Evolutionary conservation across 2,888 invertebrate species (phyloP).

Genomic region (Nemurella pictetii): DNA sequence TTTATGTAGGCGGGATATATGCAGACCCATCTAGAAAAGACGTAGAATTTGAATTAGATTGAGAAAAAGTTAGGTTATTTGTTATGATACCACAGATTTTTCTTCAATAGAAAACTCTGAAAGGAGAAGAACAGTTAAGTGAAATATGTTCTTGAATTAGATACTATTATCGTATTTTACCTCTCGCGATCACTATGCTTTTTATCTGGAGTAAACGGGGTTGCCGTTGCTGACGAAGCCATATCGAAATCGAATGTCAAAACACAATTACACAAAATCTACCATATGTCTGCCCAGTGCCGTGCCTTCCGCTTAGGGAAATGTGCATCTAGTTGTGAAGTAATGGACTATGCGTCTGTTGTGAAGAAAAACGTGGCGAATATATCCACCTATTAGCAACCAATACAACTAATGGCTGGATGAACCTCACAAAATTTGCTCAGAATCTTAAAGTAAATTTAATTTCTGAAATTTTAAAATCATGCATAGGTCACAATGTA

Average conservation of each 20-base stretch:
- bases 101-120: too few species aligned
- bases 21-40: constrained; percentile 79
- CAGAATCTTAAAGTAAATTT: too few species aligned
- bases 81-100: neutral
- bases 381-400: too few species aligned
- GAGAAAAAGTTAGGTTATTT: neutral
- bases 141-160: neutral
- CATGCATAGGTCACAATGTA: too few species aligned
- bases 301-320: too few species aligned
- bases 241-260: constrained; percentile 1
- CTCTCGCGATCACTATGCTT: constrained; percentile 79
- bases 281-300: neutral
- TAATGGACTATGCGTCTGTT: too few species aligned
- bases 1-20: constrained; percentile 97
- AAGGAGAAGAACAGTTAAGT: too few species aligned
- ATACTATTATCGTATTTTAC: constrained; percentile 50
- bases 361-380: too few species aligned
- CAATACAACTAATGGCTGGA: too few species aligned
- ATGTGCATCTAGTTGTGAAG: too few species aligned
- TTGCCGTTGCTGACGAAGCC: constrained; percentile 35
- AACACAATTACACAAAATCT: neutral
- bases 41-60: neutral
- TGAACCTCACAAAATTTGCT: too few species aligned
- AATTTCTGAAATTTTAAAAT: too few species aligned
- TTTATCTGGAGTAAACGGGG: constrained; percentile 63